phyloP scores from a whole-genome alignment of 2,113 vertebrate species.

The Marcusenius ussheri region DNA sequence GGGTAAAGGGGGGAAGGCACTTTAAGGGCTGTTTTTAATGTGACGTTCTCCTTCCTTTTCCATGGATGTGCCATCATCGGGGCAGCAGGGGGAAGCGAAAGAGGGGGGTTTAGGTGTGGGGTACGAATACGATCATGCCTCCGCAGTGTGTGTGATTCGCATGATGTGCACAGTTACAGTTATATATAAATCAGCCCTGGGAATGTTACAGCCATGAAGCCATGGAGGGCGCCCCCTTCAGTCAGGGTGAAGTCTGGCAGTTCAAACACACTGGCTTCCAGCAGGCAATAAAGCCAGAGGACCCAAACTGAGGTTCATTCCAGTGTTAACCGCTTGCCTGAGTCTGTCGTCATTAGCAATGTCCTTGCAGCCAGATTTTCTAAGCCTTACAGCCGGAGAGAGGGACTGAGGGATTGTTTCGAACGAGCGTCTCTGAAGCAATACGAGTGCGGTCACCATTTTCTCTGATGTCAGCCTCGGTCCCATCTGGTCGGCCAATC shows the following conservation, averaged over 20 bases:
- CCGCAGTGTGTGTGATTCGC: background rate
- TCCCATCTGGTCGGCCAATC: background rate
- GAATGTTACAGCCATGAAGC: background rate
- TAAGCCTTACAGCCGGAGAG: slow-evolving; percentile 2
- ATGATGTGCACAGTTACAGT: background rate
- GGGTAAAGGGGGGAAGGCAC: background rate
- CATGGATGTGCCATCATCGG: background rate
- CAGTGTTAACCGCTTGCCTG: background rate
- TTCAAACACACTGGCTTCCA: background rate
- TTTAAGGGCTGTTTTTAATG: slow-evolving; percentile 19
- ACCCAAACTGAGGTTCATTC: background rate
- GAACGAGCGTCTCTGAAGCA: background rate
- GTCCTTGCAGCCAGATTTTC: background rate
- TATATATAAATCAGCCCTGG: background rate
- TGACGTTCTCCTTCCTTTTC: slow-evolving; percentile 21
- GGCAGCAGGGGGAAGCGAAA: background rate
- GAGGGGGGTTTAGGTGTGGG: background rate
- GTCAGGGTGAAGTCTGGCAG: background rate
- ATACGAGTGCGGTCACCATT: background rate
- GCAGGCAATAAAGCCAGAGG: background rate
- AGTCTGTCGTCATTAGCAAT: background rate
- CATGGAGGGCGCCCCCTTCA: background rate
- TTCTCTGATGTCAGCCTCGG: background rate
- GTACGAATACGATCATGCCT: background rate
- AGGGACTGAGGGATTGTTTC: background rate